A percentile compares a stretch with the other conserved stretches of the same genome.
Conservation (phyloP, 2,113 vertebrate species). For the Anguilla japonica region DNA sequence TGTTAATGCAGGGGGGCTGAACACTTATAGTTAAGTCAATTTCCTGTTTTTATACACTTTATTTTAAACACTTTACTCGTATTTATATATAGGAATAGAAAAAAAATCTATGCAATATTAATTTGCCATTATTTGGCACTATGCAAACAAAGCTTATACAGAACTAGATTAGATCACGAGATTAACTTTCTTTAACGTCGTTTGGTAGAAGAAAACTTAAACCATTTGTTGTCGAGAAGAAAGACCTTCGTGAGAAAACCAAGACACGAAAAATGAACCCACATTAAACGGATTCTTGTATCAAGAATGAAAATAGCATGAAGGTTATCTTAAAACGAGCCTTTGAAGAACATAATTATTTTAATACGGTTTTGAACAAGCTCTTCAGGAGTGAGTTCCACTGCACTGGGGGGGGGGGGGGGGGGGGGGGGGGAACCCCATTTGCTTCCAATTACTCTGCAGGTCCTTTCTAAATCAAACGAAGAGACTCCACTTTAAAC, state of each 20-base stretch:
- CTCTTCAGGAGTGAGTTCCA: neutral
- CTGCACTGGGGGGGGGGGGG: neutral
- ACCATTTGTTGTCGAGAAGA: neutral
- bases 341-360: neutral
- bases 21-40: no score
- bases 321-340: neutral
- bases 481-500: neutral
- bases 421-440: neutral
- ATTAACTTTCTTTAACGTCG: neutral
- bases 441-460: slow-evolving; percentile 8
- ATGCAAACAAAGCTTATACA: neutral
- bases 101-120: neutral
- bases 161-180: neutral
- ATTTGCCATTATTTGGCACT: neutral
- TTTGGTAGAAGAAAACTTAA: no score
- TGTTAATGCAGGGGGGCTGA: no score
- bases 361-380: neutral
- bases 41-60: no score
- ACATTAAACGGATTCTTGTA: neutral
- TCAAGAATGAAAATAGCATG: neutral
- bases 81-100: no score
- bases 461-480: neutral
- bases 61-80: no score
- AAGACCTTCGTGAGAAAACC: neutral
- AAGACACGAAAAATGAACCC: neutral